Percentiles rank a stretch among this genome's conserved stretches.
phyloP scores from a whole-genome alignment of 2,113 vertebrate species.

The Chascanopsetta lugubris region DNA sequence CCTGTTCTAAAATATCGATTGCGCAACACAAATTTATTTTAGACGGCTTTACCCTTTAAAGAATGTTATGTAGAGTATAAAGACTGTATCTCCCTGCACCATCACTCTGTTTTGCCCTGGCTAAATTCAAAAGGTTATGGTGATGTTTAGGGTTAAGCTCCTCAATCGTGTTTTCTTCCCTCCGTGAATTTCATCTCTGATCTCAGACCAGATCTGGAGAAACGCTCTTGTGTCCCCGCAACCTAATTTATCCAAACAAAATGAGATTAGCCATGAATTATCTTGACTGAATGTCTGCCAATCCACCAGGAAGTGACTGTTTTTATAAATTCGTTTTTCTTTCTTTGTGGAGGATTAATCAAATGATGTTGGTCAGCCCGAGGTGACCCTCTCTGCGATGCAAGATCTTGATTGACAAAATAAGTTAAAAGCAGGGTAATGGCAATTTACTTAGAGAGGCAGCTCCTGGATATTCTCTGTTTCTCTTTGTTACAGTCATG shows the following conservation, averaged over 20 bases:
- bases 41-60: not conserved
- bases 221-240: conserved; percentile 31
- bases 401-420: conserved; percentile 2
- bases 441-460: conserved; percentile 1
- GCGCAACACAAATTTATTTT: not conserved
- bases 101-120: conserved; percentile 37
- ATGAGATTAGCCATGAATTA: conserved; percentile 31
- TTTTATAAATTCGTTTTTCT: conserved; percentile 44
- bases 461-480: not conserved
- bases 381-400: conserved; percentile 29
- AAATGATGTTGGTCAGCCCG: conserved; percentile 8
- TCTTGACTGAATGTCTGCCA: conserved; percentile 40
- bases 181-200: conserved; percentile 11
- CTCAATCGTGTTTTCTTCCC: conserved; percentile 22
- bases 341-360: conserved; percentile 26
- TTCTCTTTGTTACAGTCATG: not conserved
- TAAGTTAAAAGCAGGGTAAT: conserved; percentile 6
- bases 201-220: not conserved
- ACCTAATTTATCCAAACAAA: conserved; percentile 53
- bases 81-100: not conserved
- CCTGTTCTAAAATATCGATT: not conserved
- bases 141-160: conserved; percentile 36
- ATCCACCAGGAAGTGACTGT: conserved; percentile 42
- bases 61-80: not conserved
- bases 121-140: conserved; percentile 60